phyloP scores from a whole-genome alignment of 2,888 invertebrate genomes.

The Chrysolina americana region DNA sequence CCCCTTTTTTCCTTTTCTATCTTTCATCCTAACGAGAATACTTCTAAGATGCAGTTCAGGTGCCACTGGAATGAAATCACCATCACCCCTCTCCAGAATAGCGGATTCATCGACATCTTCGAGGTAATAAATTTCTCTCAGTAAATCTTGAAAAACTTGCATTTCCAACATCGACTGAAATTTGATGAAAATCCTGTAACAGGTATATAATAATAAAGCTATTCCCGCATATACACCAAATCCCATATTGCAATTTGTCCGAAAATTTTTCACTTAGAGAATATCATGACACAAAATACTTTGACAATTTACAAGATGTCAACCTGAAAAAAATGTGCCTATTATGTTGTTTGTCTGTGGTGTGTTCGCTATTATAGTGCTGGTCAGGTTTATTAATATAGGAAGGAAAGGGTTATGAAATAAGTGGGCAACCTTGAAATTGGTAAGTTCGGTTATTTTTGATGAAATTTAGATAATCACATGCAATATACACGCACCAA shows the following conservation, averaged over 20 bases:
- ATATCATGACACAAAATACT: slow-evolving; percentile 2
- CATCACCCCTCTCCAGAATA: slow-evolving; percentile 36
- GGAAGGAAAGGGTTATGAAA: no score
- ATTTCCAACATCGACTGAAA: slow-evolving; percentile 25
- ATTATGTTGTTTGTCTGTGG: background rate
- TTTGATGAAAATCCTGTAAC: slow-evolving; percentile 31
- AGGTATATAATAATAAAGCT: slow-evolving; percentile 3
- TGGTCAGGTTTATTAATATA: no score
- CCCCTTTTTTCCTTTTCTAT: background rate
- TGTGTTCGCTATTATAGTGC: background rate
- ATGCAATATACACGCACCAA: no score
- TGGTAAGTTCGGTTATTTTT: no score
- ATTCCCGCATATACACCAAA: slow-evolving; percentile 6
- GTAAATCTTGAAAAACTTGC: slow-evolving; percentile 31
- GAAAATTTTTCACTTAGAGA: background rate
- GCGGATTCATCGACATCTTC: slow-evolving; percentile 17
- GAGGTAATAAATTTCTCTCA: slow-evolving; percentile 33
- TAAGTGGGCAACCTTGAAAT: no score
- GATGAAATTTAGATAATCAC: no score
- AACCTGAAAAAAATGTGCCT: background rate
- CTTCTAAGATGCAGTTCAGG: slow-evolving; percentile 26
- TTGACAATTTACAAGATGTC: slow-evolving; percentile 7
- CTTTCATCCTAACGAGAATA: background rate
- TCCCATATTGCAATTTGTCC: slow-evolving; percentile 20
- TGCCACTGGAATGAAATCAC: slow-evolving; percentile 27